Evolutionary conservation across 2,797 vertebrate genomes (phyloP).

Genomic region (Sparidentex hasta): DNA sequence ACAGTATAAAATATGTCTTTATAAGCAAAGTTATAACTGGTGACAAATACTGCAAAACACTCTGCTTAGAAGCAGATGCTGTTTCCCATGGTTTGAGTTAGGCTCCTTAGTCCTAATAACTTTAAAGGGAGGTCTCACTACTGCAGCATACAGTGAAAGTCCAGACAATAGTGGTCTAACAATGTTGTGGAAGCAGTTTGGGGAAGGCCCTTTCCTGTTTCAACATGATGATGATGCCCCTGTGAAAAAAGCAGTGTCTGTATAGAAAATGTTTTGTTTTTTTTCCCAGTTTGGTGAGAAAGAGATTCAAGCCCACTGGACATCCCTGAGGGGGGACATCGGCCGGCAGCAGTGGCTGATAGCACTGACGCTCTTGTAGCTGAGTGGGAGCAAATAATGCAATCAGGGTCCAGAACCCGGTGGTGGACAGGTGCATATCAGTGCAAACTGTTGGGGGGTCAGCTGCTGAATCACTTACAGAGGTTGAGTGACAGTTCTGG

Average conservation of each 20-base stretch:
- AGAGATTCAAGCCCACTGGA: background rate
- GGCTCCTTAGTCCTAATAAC: background rate
- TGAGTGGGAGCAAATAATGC: background rate
- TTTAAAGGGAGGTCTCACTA: background rate
- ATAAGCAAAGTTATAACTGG: too few species aligned
- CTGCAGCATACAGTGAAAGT: background rate
- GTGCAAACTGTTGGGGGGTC: background rate
- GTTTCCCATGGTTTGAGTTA: background rate
- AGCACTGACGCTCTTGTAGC: background rate
- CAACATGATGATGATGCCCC: slow-evolving; percentile 14
- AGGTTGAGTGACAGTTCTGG: background rate
- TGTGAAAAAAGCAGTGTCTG: slow-evolving; percentile 7
- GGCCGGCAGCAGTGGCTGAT: background rate
- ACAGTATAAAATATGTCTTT: too few species aligned
- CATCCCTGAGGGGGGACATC: background rate
- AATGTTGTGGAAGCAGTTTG: slow-evolving; percentile 19
- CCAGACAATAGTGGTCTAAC: slow-evolving; percentile 13
- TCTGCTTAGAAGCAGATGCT: too few species aligned
- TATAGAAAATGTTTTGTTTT: background rate
- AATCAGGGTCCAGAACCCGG: background rate
- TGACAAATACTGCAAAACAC: too few species aligned
- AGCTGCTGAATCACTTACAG: background rate
- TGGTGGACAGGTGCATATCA: background rate
- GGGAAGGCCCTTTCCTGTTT: slow-evolving; percentile 38
- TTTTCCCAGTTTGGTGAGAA: background rate